Conservation (phyloP, 2,113 vertebrate genomes). For the Nothoprocta perdicaria region DNA sequence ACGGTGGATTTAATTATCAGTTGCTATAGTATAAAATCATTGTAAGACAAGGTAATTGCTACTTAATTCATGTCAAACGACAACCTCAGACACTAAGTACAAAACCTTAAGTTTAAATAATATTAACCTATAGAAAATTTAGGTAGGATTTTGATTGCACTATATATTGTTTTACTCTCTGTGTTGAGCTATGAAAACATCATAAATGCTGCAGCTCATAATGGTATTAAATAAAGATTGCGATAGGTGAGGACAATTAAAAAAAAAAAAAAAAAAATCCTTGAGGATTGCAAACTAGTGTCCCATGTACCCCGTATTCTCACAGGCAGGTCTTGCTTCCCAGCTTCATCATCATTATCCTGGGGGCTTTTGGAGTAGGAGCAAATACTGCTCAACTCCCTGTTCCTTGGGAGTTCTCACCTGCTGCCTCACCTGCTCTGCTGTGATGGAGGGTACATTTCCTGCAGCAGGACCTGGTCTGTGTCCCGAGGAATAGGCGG, state of each 20-base stretch:
- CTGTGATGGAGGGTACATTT: background rate
- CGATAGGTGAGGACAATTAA: background rate
- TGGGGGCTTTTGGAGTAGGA: background rate
- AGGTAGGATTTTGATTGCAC: background rate
- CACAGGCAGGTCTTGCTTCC: background rate
- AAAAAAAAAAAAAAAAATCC: background rate
- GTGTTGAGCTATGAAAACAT: background rate
- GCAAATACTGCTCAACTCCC: background rate
- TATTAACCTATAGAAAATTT: background rate
- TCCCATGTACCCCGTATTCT: no score
- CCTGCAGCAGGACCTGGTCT: background rate
- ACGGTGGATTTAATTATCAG: background rate
- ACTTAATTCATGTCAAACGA: background rate
- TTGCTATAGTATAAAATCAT: background rate
- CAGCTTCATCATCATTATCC: background rate
- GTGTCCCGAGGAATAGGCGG: background rate
- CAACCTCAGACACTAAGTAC: background rate
- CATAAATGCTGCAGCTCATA: background rate
- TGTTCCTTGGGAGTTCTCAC: background rate
- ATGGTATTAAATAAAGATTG: background rate
- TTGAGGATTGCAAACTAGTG: no score
- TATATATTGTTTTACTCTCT: background rate
- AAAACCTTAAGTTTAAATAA: background rate
- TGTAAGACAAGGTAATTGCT: background rate
- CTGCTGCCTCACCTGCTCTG: background rate